These are phyloP conservation scores for Pseudomyrmex gracilis DNA, from an alignment of 1,140 invertebrate species.

Conservation along the genomic window DNA sequence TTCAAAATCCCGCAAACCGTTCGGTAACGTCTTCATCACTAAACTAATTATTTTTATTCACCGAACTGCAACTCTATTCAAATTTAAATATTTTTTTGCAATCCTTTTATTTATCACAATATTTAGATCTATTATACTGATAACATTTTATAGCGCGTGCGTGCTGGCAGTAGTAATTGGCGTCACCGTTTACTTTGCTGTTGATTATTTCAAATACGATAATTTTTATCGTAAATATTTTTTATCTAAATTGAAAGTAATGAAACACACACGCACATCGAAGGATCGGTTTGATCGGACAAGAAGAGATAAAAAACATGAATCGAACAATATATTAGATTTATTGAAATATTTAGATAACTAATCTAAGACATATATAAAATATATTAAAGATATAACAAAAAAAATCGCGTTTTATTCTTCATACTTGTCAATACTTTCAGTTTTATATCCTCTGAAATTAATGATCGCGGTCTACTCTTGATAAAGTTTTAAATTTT, in stretches of 20 bases:
- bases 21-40: no score
- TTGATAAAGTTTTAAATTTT: conserved; percentile 1
- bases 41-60: no score
- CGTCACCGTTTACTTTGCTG: background rate
- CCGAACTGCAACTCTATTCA: no score
- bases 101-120: background rate
- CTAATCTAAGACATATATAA: conserved; percentile 36
- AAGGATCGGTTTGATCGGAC: background rate
- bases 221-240: background rate
- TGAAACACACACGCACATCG: background rate
- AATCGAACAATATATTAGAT: background rate
- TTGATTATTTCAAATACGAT: conserved; percentile 13
- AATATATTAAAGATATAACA: conserved; percentile 1
- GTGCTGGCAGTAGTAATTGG: background rate
- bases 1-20: no score
- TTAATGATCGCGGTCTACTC: background rate
- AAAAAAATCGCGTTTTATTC: background rate
- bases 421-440: conserved; percentile 9
- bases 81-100: no score
- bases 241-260: conserved; percentile 12
- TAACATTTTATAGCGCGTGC: background rate
- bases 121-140: no score
- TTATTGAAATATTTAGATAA: conserved; percentile 50
- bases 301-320: background rate
- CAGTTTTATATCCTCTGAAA: background rate